These are phyloP conservation scores for Tribolium madens DNA, from an alignment of 1,140 invertebrate species.

Conservation along the genomic window DNA sequence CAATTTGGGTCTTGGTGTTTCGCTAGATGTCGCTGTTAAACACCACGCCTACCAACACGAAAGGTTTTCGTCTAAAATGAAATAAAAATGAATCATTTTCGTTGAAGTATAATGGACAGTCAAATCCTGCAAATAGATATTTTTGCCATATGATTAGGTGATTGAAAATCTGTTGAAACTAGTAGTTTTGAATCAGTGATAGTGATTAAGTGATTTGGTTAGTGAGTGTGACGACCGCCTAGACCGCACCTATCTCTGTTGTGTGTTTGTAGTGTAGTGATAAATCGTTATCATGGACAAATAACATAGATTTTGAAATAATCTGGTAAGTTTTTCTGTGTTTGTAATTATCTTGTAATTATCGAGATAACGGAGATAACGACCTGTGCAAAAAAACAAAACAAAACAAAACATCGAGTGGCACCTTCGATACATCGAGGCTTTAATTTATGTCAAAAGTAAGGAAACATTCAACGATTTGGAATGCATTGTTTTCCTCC, in stretches of 20 bases:
- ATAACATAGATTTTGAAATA: slow-evolving; percentile 42
- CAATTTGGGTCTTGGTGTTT: not conserved
- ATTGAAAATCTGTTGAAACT: slow-evolving; percentile 3
- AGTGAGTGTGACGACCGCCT: slow-evolving; percentile 33
- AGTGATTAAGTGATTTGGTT: slow-evolving; percentile 38
- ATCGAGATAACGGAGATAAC: slow-evolving; percentile 40
- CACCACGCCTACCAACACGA: slow-evolving; percentile 44
- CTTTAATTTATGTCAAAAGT: slow-evolving; percentile 35
- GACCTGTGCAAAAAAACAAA: not conserved
- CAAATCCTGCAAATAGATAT: slow-evolving; percentile 14
- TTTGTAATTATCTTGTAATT: not conserved
- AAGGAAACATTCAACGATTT: slow-evolving; percentile 10
- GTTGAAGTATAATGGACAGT: slow-evolving; percentile 41
- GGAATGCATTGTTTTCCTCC: slow-evolving; percentile 5
- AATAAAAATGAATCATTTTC: slow-evolving; percentile 44
- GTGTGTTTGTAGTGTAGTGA: slow-evolving; percentile 47
- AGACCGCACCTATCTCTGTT: slow-evolving; percentile 48
- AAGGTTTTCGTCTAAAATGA: slow-evolving; percentile 40
- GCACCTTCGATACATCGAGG: slow-evolving; percentile 3
- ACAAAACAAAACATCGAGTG: not conserved
- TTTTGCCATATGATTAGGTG: not conserved
- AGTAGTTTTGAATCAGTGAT: slow-evolving; percentile 5
- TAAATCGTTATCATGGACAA: slow-evolving; percentile 48
- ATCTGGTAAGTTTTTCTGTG: slow-evolving; percentile 34
- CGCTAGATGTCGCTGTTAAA: slow-evolving; percentile 11